Evolutionary conservation across 2,888 invertebrate species (phyloP).

Genomic region (Dolomedes plantarius): DNA sequence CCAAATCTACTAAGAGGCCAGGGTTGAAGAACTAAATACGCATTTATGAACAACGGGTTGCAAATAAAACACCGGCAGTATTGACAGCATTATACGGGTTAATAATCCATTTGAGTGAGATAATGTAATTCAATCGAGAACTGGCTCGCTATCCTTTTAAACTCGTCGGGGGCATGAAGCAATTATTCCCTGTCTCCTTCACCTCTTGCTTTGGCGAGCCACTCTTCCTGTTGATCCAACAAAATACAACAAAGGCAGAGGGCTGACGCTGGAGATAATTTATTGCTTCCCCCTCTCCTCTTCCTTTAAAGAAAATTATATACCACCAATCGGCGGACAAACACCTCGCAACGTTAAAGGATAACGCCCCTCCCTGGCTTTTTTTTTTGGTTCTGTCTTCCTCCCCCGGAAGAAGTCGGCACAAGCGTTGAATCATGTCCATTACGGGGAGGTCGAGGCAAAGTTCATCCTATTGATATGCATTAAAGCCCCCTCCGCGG

Average conservation of each 20-base stretch:
- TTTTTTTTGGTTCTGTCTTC: slow-evolving; percentile 27
- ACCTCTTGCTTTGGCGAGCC: slow-evolving; percentile 16
- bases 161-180: slow-evolving; percentile 39
- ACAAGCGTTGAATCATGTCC: slow-evolving; percentile 70
- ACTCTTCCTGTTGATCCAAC: slow-evolving; percentile 62
- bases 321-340: slow-evolving; percentile 54
- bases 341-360: slow-evolving; percentile 47
- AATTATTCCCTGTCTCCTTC: slow-evolving; percentile 60
- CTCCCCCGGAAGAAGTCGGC: slow-evolving; percentile 22
- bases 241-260: slow-evolving; percentile 56
- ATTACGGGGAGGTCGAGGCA: slow-evolving; percentile 67
- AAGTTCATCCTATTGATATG: slow-evolving; percentile 72
- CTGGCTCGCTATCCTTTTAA: slow-evolving; percentile 34
- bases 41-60: not conserved
- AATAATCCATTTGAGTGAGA: slow-evolving; percentile 56
- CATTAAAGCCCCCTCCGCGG: slow-evolving; percentile 70
- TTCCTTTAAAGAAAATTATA: slow-evolving; percentile 68
- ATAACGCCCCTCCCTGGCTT: slow-evolving; percentile 38
- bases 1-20: too few relatives aligned
- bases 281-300: slow-evolving; percentile 60
- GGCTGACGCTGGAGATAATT: slow-evolving; percentile 60
- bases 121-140: slow-evolving; percentile 52
- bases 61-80: not conserved
- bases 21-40: not conserved
- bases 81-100: slow-evolving; percentile 28